Evolutionary conservation across 2,113 vertebrate species (phyloP).

Genomic region (Morone saxatilis): DNA sequence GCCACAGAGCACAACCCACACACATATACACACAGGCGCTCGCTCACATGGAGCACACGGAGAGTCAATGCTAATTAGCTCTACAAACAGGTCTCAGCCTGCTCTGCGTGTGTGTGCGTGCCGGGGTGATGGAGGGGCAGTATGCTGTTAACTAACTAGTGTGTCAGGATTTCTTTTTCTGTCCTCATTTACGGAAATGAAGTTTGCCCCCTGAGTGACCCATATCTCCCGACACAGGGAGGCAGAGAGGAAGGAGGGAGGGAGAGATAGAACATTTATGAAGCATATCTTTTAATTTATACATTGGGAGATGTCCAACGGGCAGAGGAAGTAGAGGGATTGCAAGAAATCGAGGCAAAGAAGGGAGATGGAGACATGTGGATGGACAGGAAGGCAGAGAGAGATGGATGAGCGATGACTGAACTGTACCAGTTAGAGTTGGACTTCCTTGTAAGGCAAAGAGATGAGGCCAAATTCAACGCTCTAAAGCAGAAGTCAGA

Average conservation of each 20-base stretch:
- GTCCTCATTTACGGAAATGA: conserved; percentile 81
- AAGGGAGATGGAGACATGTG: neutral
- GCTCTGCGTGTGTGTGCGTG: conserved; percentile 43
- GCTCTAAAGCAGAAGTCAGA: conserved; percentile 40
- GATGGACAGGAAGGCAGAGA: neutral
- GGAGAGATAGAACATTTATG: neutral
- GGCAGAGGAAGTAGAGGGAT: conserved; percentile 6
- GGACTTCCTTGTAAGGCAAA: conserved; percentile 70
- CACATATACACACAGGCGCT: conserved; percentile 11
- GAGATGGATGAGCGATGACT: conserved; percentile 7
- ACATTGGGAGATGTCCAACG: neutral
- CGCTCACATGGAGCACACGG: conserved; percentile 8
- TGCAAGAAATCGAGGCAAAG: conserved; percentile 14
- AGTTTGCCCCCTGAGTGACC: conserved; percentile 72
- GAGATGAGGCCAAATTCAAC: conserved; percentile 7
- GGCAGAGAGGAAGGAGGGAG: conserved; percentile 15
- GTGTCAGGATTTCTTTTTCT: conserved; percentile 76
- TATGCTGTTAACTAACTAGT: conserved; percentile 67
- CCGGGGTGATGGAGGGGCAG: conserved; percentile 55
- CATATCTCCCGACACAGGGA: conserved; percentile 61
- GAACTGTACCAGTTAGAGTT: neutral
- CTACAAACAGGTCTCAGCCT: conserved; percentile 67
- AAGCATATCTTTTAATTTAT: conserved; percentile 43
- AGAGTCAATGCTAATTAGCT: conserved; percentile 79
- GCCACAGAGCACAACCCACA: conserved; percentile 70